Evolutionary conservation across 2,113 vertebrate species (phyloP).

Genomic region (Indicator indicator): DNA sequence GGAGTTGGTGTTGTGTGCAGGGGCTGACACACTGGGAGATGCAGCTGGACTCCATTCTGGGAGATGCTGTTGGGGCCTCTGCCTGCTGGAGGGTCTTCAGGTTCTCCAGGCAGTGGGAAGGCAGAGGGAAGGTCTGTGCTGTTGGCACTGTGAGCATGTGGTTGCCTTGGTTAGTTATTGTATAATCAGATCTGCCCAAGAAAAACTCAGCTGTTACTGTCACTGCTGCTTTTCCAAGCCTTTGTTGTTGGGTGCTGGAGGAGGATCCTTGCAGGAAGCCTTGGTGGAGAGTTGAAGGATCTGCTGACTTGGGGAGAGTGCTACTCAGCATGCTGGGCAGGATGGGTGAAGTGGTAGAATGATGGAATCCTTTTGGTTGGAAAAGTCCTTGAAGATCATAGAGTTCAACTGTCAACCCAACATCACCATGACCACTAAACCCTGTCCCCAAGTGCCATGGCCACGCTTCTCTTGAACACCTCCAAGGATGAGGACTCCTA

Average conservation of each 20-base stretch:
- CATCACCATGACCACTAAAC: too few species aligned
- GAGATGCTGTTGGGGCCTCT: accelerated
- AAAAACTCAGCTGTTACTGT: background rate
- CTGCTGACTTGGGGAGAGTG: accelerated
- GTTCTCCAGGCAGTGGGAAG: background rate
- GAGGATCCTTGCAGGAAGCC: background rate
- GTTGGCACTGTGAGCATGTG: accelerated
- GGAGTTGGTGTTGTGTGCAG: accelerated
- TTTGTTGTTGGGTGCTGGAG: accelerated
- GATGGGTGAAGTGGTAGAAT: too few species aligned
- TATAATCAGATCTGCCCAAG: background rate
- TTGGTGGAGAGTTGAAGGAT: background rate
- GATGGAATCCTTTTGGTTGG: too few species aligned
- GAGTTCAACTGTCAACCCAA: too few species aligned
- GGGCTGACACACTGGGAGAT: accelerated
- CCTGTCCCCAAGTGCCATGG: too few species aligned
- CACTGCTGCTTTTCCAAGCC: background rate
- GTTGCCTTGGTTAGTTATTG: background rate
- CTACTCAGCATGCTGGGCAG: accelerated
- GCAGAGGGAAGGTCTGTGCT: background rate
- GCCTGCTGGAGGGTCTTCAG: accelerated
- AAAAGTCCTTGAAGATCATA: too few species aligned
- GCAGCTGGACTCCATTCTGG: accelerated
- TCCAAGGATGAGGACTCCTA: too few species aligned
- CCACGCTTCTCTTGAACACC: too few species aligned